These are phyloP conservation scores for Hydrochoerus hydrochaeris DNA, from an alignment of 2,113 vertebrate genomes.

Conservation along the genomic window DNA sequence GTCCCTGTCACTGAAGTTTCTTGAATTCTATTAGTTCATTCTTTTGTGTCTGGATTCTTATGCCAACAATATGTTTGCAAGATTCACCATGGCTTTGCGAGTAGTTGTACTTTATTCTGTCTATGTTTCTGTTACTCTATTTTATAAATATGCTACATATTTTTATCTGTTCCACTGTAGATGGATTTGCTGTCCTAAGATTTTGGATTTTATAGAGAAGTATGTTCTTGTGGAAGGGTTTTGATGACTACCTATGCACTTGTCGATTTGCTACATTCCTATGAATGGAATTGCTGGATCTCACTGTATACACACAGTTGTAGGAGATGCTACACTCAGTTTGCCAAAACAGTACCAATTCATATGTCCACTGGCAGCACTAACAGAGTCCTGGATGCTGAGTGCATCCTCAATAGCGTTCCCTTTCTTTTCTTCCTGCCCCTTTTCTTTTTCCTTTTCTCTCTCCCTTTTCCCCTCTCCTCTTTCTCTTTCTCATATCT, in stretches of 20 bases:
- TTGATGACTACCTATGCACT: background rate
- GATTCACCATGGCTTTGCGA: background rate
- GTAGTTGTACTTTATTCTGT: background rate
- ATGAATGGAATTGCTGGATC: background rate
- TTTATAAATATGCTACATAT: background rate
- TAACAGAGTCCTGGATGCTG: background rate
- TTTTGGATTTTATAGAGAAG: background rate
- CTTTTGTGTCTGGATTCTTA: background rate
- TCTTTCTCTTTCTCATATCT: background rate
- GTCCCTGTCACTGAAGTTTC: background rate
- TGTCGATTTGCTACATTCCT: background rate
- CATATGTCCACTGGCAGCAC: background rate
- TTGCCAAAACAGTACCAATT: background rate
- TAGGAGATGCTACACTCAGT: background rate
- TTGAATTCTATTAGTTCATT: background rate
- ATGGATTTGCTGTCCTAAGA: background rate
- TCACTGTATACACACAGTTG: background rate
- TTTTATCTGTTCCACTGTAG: background rate
- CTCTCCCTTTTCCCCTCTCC: background rate
- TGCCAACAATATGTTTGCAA: background rate
- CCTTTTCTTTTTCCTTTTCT: background rate
- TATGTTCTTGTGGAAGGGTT: background rate
- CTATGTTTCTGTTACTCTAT: background rate
- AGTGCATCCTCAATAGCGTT: background rate
- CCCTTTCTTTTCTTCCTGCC: background rate